These are phyloP conservation scores for Allophyes oxyacanthae DNA, from an alignment of 2,888 invertebrate genomes.

Conservation along the genomic window DNA sequence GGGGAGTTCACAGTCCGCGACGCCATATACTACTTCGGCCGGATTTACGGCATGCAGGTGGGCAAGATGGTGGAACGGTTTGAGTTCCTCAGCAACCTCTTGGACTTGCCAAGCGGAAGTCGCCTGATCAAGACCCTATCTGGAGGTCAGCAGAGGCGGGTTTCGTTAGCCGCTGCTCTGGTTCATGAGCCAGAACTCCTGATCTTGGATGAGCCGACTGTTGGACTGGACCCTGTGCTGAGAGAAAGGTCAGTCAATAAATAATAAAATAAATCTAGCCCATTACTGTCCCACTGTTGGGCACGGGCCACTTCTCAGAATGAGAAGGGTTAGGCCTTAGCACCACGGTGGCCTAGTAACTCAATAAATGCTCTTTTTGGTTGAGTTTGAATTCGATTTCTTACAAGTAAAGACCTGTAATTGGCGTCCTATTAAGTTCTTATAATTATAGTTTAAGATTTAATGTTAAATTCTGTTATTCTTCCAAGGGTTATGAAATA, in stretches of 20 bases:
- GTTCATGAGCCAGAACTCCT: slow-evolving; percentile 96
- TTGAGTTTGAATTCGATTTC: no score
- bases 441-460: no score
- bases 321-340: no score
- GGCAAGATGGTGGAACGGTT: slow-evolving; percentile 91
- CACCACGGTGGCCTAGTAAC: no score
- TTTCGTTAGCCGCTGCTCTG: slow-evolving; percentile 96
- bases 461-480: no score
- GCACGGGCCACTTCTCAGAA: no score
- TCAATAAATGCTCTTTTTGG: no score
- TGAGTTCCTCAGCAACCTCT: slow-evolving; percentile 91
- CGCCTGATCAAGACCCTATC: slow-evolving; percentile 92
- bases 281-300: no score
- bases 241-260: slow-evolving; percentile 91
- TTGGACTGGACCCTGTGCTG: slow-evolving; percentile 97
- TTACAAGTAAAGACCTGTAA: no score
- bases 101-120: slow-evolving; percentile 93
- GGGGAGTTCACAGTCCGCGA: slow-evolving; percentile 95
- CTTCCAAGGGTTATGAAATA: no score
- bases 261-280: no score
- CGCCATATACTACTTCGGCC: slow-evolving; percentile 96
- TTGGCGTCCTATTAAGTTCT: no score
- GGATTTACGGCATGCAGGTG: slow-evolving; percentile 94
- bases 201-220: slow-evolving; percentile 97
- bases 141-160: slow-evolving; percentile 97